Percentiles rank a stretch among this genome's conserved stretches.
phyloP scores from a whole-genome alignment of 2,113 vertebrate genomes.

The human (Homo sapiens) region DNA sequence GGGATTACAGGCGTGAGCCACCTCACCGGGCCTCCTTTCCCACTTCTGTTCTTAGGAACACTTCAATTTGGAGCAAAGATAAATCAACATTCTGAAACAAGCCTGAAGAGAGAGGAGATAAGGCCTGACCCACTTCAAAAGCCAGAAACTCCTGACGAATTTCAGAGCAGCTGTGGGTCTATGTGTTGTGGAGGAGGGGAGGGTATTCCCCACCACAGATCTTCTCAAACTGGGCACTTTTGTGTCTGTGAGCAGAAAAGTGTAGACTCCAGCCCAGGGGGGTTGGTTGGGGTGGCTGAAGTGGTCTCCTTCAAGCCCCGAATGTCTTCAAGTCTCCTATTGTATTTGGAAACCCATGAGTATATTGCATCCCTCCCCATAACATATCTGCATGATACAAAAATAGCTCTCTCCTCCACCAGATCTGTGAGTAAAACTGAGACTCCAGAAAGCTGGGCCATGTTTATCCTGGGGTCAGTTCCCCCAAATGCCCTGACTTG shows the following conservation, averaged over 20 bases:
- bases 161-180: neutral
- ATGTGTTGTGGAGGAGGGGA: too few relatives aligned
- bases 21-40: neutral
- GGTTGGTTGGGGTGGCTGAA: neutral
- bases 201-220: neutral
- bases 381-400: neutral
- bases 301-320: neutral
- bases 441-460: neutral
- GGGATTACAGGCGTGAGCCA: too few relatives aligned
- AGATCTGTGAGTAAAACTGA: neutral
- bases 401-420: slow-evolving; percentile 12
- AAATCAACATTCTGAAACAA: neutral
- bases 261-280: neutral
- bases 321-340: neutral
- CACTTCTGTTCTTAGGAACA: neutral
- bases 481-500: neutral
- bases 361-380: neutral
- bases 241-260: neutral
- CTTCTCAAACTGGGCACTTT: neutral
- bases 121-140: neutral
- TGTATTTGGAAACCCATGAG: neutral
- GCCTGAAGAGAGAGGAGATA: neutral
- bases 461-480: neutral
- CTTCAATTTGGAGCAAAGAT: neutral
- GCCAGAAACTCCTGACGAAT: neutral